Base-by-base conservation (phyloP, 23 tunicate genomes). In the Ciona savignyi region DNA sequence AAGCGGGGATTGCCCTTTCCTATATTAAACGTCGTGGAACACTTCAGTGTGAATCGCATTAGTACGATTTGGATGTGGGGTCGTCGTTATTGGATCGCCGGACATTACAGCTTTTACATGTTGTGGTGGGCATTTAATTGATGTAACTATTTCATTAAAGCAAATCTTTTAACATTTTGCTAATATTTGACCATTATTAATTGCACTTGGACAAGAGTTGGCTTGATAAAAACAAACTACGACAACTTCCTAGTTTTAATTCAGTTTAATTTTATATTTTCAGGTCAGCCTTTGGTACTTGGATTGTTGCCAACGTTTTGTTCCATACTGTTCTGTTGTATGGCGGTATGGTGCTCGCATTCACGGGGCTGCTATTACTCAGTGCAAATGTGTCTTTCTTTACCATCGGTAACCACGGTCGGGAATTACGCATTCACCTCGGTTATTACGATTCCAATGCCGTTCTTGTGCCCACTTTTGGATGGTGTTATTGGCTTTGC, bases 401-500 rank as follows among this genome's bases (percentile, higher is more conserved):
- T 22, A 77, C 77, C 67, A 71, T 91, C 3, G 76, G 51, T 27
- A 21, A 69, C 0, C 74, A 70, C 11, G 91, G 86, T 21, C 81
- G 77, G 68, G 35, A 51, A 42, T 63, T 85, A 3, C 64, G 30
- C 48, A 80, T 81, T 22, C 80, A 67, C 29, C 56, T 91, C 22
- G 97, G 97, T 32, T 80, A 80, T 34, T 32, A 80, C 56, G 80
- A 80, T 2, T 51, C 86, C 6, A 30, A 69, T n/a, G 77, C 67
- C 21, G 67, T 76, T 22, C 66, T 91, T 25, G 49, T 27, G 3
- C 79, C 84, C 4, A 28, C 60, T 15, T 85, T 65, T 51, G 97
- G 97, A 19, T 91, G 97, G 97, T 76, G 97, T 62, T 91, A 83
- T 34, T 91, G 91, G 91, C 75, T 85, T 27, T 84, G 91, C 62